These are phyloP conservation scores for Pilophorus perplexus DNA, from an alignment of 2,888 invertebrate genomes.

Conservation along the genomic window DNA sequence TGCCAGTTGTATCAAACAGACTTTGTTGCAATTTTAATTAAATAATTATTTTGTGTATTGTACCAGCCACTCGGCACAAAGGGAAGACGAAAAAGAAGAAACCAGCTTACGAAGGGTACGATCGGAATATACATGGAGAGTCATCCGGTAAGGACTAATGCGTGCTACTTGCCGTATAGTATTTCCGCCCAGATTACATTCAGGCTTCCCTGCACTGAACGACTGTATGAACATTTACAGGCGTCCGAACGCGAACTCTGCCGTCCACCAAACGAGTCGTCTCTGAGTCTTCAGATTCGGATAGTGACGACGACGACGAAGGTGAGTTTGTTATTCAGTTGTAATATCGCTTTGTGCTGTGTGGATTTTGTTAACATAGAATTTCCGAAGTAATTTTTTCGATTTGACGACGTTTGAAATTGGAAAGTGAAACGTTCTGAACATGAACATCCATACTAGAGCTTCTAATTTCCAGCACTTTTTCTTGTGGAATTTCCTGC, in stretches of 20 bases:
- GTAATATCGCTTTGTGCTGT: too few species aligned
- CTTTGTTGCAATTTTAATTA: neutral
- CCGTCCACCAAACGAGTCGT: neutral
- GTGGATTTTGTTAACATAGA: too few species aligned
- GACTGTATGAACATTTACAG: too few species aligned
- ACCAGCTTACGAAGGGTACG: constrained; percentile 2
- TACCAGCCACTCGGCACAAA: constrained; percentile 1
- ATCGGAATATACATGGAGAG: constrained; percentile 9
- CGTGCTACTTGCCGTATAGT: too few species aligned
- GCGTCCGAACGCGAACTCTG: neutral
- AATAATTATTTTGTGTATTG: neutral
- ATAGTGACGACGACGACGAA: neutral
- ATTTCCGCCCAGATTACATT: too few species aligned
- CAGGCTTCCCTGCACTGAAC: too few species aligned
- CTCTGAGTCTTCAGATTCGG: neutral
- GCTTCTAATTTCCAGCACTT: too few species aligned
- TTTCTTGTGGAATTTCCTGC: constrained; percentile 1
- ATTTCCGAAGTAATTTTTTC: neutral
- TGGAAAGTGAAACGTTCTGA: too few species aligned
- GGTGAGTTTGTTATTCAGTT: too few species aligned
- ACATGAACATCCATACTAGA: too few species aligned
- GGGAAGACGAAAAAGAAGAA: constrained; percentile 3
- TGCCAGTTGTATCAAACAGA: too few species aligned
- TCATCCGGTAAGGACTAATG: constrained; percentile 2
- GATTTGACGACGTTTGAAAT: too few species aligned